Evolutionary conservation across 2,888 invertebrate genomes (phyloP).

Genomic region (Acleris literana): DNA sequence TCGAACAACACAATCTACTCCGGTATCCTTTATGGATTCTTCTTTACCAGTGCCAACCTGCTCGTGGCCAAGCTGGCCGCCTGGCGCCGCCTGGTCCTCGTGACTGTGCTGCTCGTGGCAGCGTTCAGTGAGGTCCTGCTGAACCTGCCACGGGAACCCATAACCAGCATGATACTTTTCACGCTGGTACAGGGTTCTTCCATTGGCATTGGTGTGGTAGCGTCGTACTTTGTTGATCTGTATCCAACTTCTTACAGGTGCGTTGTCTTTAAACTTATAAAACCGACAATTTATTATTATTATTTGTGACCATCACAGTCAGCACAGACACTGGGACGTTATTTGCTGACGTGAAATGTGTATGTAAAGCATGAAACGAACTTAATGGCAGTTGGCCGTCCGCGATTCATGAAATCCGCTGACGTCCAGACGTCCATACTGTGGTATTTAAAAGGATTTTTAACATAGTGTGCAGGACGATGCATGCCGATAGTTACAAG

Average conservation of each 20-base stretch:
- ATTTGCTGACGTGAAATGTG: too few species aligned
- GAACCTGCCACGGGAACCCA: slow-evolving; percentile 59
- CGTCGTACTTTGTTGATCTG: slow-evolving; percentile 60
- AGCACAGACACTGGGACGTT: too few species aligned
- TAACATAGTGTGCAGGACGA: too few species aligned
- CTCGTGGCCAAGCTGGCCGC: slow-evolving; percentile 65
- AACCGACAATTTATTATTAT: too few species aligned
- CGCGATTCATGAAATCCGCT: too few species aligned
- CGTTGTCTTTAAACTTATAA: slow-evolving; percentile 12
- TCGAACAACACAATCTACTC: slow-evolving; percentile 82
- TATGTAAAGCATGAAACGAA: too few species aligned
- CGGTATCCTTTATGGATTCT: slow-evolving; percentile 83
- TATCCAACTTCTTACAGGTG: slow-evolving; percentile 65
- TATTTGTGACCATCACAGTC: too few species aligned
- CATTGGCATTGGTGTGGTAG: slow-evolving; percentile 55
- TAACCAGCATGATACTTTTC: slow-evolving; percentile 56
- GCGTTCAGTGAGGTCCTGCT: slow-evolving; percentile 80
- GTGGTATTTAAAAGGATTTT: too few species aligned
- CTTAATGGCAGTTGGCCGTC: too few species aligned
- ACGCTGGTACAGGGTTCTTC: slow-evolving; percentile 52
- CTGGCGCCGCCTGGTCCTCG: slow-evolving; percentile 75
- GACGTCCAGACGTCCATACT: too few species aligned
- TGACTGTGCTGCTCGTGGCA: slow-evolving; percentile 69
- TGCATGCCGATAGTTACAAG: too few species aligned
- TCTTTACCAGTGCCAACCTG: slow-evolving; percentile 81